These are phyloP conservation scores for Periophthalmus modestus DNA, from an alignment of 2,113 vertebrate genomes.

Conservation along the genomic window DNA sequence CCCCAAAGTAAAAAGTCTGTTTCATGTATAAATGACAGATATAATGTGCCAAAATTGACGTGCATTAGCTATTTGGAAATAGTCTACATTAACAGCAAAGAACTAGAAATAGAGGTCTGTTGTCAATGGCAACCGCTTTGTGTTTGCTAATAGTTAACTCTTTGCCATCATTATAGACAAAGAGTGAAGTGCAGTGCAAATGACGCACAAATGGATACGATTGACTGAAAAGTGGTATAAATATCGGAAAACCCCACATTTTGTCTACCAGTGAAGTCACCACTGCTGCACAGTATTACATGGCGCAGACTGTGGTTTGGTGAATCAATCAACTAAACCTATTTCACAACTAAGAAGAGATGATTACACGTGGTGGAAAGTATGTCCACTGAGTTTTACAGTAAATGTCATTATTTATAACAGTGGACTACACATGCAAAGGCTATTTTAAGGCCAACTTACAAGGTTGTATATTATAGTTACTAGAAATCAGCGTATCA, in stretches of 20 bases:
- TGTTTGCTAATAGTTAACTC: not conserved
- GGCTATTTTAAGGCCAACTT: not conserved
- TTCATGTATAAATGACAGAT: not conserved
- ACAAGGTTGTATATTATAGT: too few species aligned
- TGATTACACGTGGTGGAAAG: constrained; percentile 32
- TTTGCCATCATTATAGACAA: too few species aligned
- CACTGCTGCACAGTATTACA: constrained; percentile 6
- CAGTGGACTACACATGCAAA: not conserved
- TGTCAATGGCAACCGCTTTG: not conserved
- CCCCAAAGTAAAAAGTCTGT: not conserved
- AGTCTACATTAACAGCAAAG: not conserved
- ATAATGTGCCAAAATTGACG: not conserved
- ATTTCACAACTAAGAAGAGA: constrained; percentile 13
- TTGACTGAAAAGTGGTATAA: constrained; percentile 3
- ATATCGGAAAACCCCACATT: constrained; percentile 2
- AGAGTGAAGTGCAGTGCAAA: not conserved
- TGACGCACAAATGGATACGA: constrained; percentile 1
- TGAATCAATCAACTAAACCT: constrained; percentile 43
- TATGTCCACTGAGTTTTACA: constrained; percentile 1
- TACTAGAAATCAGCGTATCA: too few species aligned
- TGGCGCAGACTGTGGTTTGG: constrained; percentile 31
- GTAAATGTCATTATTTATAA: constrained; percentile 13
- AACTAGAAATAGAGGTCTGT: not conserved
- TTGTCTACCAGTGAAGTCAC: constrained; percentile 33
- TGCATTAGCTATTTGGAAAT: constrained; percentile 17